Base-by-base conservation (phyloP, 2,113 vertebrate genomes). In the Manacus vitellinus region DNA sequence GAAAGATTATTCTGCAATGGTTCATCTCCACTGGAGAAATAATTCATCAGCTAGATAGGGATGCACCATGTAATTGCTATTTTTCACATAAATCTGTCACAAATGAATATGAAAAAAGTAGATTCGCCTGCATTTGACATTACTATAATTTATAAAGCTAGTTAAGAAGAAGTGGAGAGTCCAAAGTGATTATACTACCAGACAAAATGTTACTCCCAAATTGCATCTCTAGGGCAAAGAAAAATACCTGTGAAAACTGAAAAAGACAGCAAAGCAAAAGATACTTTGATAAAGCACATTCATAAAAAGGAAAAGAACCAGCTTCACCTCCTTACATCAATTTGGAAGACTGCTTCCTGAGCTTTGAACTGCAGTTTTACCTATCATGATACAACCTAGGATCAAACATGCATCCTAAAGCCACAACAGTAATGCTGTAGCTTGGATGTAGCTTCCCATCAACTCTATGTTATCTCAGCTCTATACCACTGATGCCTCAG, bases 31-130 rank as follows among this genome's bases (percentile, higher is more conserved):
- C 37, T 58, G 54, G 43, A 81, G 80, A 31, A 82, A 17, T 37
- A 88, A 65, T 33, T 65, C 17, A 46, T 66, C 46, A 92, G 8
- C 54, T 89, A 82, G 78, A 93, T 70, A 14, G 37, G 14, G 37
- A 59, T 31, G 9, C 35, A 81, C 27, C 28, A 83, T 6, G 30
- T 30, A 83, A 79, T 12, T 70, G 24, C 31, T 80, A 24, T 62
- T 96, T 95, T 90, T 93, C 43, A 73, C 35, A 58, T 59, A 4
- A 91, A 54, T 82, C 14, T 33, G 19, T 88, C 80, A 37, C 65
- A 92, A 3, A 54, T 72, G 56, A 28, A 51, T 77, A 75, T 9
- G 58, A 49, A 82, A 79, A 37, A 84, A 58, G 22, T 37, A 70
- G 13, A 75, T 92, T 92, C 41, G 74, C 47, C 85, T 68, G 43